Base-by-base conservation (phyloP, 2,797 vertebrate genomes). In the Psittacula echo region DNA sequence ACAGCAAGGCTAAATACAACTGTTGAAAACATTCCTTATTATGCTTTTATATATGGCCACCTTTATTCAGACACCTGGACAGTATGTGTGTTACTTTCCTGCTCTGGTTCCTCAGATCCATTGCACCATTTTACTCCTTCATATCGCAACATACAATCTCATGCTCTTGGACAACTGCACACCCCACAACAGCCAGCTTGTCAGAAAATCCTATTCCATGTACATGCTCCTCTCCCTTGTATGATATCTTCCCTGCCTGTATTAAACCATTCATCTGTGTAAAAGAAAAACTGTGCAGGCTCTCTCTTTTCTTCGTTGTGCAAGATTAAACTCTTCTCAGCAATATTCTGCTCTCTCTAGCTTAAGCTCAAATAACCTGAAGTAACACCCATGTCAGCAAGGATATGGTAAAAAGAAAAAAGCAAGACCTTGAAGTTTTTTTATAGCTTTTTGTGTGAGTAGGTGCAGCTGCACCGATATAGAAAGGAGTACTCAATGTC, bases 401-500 rank as follows among this genome's bases (percentile, higher is more conserved):
- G 77, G 84, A 93, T 95, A 95, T 54, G 51, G 92, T 89, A 97
- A 84, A 95, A 84, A 51, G 39, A 95, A 83, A 76, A 85, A 89
- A 82, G 53, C 80, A 78, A 50, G 1, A 6, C 14, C 50, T 29
- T 93, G 4, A 85, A 87, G 86, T 94, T 98, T 97, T 96, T 97
- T 97, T 97, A 97, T 89, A 97, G 96, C 91, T 97, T 95, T 90
- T 95, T 96, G 95, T 96, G 94, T 9, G 67, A 97, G 93, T 94
- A 97, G 53, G 83, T 96, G 94, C 92, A 97, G 95, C 96, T 92
- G 97, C 91, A 95, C 95, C n/a, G 21, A 97, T 97, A 98, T 89
- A 98, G 97, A 98, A 97, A 98, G 90, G 96, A 96, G 87, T 96
- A 97, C 94, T 97, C 96, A 90, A 97, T 97, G 98, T 98, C 96